Evolutionary conservation across 2,888 invertebrate species (phyloP).

Genomic region (Rhabditoides inermis): DNA sequence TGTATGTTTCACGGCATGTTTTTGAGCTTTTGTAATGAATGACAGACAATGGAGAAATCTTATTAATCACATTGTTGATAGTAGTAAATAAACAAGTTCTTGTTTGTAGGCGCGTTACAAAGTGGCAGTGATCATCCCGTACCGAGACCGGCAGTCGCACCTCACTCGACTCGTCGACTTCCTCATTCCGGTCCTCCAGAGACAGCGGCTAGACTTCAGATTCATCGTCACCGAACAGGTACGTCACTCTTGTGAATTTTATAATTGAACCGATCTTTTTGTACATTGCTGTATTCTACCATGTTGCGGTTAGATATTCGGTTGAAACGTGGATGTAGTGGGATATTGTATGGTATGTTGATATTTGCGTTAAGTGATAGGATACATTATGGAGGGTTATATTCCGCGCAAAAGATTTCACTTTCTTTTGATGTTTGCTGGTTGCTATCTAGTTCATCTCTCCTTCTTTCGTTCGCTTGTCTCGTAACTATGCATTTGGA

Average conservation of each 20-base stretch:
- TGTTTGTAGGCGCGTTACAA: constrained; percentile 24
- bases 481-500: too few species aligned
- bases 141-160: constrained; percentile 51
- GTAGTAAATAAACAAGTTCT: not conserved
- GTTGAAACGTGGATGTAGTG: not conserved
- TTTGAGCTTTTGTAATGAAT: too few species aligned
- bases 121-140: constrained; percentile 53
- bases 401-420: too few species aligned
- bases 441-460: too few species aligned
- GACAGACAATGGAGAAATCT: not conserved
- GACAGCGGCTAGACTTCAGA: constrained; percentile 51
- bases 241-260: not conserved
- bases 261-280: not conserved
- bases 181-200: constrained; percentile 50
- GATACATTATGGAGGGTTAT: too few species aligned
- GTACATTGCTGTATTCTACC: not conserved
- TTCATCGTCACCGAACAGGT: constrained; percentile 53
- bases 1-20: too few species aligned
- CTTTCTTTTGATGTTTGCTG: too few species aligned
- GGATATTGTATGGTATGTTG: not conserved
- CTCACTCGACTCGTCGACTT: constrained; percentile 49
- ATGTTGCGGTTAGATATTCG: not conserved
- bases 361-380: not conserved
- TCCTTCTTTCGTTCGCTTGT: too few species aligned
- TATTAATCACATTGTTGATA: not conserved